Evolutionary conservation across 2,113 vertebrate genomes (phyloP), one percentile per base, ranked within the genome.

Genomic region (Picathartes gymnocephalus): DNA sequence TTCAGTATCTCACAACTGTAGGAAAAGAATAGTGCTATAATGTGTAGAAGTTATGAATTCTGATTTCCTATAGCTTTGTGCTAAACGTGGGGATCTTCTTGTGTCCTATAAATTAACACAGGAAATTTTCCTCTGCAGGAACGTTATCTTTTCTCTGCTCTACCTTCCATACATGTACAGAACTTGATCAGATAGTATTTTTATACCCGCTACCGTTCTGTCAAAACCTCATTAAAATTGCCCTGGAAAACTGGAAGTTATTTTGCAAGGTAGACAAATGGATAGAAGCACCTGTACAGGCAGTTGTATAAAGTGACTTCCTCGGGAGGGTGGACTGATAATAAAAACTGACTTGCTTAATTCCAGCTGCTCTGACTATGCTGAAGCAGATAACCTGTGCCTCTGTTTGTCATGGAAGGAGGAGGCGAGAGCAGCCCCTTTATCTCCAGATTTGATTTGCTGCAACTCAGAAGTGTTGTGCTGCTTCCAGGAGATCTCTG

Each of bases 271-370:
- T 3, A 90, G 79, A 82, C 42, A 77, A 83, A 85, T 61, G 57
- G 54, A 70, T 42, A 68, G 51, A 51, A 71, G 47, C 17, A 74
- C 51, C 19, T 68, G 22, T 31, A 42, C 28, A 57, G 37, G 85
- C 71, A 90, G 74, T 8, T 86, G 42, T 86, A 45, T 73, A 58
- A 86, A 88, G 58, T 31, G 42, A 21, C 22, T 87, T 91, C 65
- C 48, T 68, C 11, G 6, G 57, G 40, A 86, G 73, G 30, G 42
- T 35, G 68, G 48, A 33, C 45, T 80, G 79, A 81, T 90, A 85
- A 91, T 79, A 79, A 72, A 94, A 93, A 33, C 61, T 93, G 85
- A 42, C 58, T 93, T 83, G 54, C 76, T 66, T 70, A 82, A 80
- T 77, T 94, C 73, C 72, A 79, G 31, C 66, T 79, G 48, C 78